Evolutionary conservation across 2,888 invertebrate genomes (phyloP), one percentile per base, ranked within the genome.

Genomic region (Strigamia maritima): DNA sequence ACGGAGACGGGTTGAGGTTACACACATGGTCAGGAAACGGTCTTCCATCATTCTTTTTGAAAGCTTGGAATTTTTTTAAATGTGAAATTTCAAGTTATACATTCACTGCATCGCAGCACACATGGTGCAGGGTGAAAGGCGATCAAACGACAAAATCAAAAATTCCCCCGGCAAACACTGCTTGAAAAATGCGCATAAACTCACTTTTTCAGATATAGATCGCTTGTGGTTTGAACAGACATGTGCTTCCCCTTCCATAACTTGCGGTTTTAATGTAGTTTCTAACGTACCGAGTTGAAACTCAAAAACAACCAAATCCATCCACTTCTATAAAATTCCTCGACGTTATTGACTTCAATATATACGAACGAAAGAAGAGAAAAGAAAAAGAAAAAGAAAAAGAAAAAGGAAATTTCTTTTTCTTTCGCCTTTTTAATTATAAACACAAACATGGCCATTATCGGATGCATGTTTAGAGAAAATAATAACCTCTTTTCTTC

Each of bases 11-110:
- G 44, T 44, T 44, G 60, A 60, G 24, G 60, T 60, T 60, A 60
- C 60, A 60, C 60, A 60, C 60, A 60, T 60, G 60, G 60, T 60
- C 60, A 60, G 24, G 44, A 60, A 60, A 19, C 24, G 60, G 60
- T 60, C 60, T 60, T 60, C 60, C 60, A 60, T 60, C 60, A 60
- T 60, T 60, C 60, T 60, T 60, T 60, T 60, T 60, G 60, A 60
- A 60, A 60, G 60, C 24, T 60, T 60, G 24, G 60, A 60, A 60
- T 60, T 60, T 60, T 60, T 60, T 60, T 60, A 60, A 60, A 60
- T 60, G 60, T 60, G 24, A 60, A 60, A 60, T 60, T 60, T 24
- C 60, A 60, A 60, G 60, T 60, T 60, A 60, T 60, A 60, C 22
- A 60, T 60, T 60, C 60, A 60, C 60, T 60, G 60, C 60, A 60